Evolutionary conservation across 2,888 invertebrate species (phyloP).

Genomic region (Sinotaia quadrata): DNA sequence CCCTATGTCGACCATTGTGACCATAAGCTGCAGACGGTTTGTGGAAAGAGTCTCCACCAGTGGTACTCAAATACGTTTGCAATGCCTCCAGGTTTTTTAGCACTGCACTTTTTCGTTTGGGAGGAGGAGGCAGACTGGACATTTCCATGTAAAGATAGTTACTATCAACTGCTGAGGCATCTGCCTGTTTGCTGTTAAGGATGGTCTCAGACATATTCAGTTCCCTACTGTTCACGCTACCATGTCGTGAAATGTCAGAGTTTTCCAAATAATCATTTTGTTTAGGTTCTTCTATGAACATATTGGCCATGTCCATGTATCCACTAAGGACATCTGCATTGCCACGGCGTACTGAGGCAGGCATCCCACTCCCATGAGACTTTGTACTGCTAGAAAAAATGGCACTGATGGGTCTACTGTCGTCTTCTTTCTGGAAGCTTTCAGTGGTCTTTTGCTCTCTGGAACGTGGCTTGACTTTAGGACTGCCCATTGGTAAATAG

Average conservation of each 20-base stretch:
- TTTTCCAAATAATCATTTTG: not conserved
- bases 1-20: too few relatives aligned
- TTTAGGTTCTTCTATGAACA: slow-evolving; percentile 41
- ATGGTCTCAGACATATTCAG: slow-evolving; percentile 34
- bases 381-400: slow-evolving; percentile 18
- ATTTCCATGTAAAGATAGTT: slow-evolving; percentile 62
- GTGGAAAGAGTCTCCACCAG: slow-evolving; percentile 27
- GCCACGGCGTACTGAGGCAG: not conserved
- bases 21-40: not conserved
- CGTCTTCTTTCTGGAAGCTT: not conserved
- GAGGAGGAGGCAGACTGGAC: slow-evolving; percentile 37
- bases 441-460: not conserved
- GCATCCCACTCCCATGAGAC: not conserved
- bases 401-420: slow-evolving; percentile 10
- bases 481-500: slow-evolving; percentile 41
- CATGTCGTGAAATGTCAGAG: not conserved
- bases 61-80: slow-evolving; percentile 42
- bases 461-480: slow-evolving; percentile 36
- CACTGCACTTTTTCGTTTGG: slow-evolving; percentile 42
- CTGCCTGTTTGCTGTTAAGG: slow-evolving; percentile 31
- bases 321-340: slow-evolving; percentile 36
- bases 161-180: slow-evolving; percentile 43
- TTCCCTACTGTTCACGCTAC: slow-evolving; percentile 3
- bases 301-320: slow-evolving; percentile 59
- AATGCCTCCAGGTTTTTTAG: slow-evolving; percentile 46